These are phyloP conservation scores for Tachysurus vachellii DNA, from an alignment of 2,113 vertebrate genomes.

Conservation along the genomic window DNA sequence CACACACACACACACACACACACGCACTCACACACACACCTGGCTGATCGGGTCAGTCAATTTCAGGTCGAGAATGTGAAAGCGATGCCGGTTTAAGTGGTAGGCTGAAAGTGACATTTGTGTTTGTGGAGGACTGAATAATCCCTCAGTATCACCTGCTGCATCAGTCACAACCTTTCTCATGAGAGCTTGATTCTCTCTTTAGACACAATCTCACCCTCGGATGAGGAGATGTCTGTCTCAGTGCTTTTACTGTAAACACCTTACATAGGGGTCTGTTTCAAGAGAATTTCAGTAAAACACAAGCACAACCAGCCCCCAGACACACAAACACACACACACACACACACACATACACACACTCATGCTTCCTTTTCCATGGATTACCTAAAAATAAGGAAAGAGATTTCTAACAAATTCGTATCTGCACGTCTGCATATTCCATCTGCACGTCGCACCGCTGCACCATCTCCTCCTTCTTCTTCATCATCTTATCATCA, in stretches of 20 bases:
- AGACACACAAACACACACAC: conserved; percentile 1
- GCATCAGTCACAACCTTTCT: conserved; percentile 23
- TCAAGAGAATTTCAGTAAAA: neutral
- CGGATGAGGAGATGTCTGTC: conserved; percentile 9
- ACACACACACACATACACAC: neutral
- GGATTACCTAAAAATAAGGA: neutral
- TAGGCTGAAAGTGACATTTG: neutral
- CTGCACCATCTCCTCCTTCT: neutral
- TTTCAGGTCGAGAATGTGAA: conserved; percentile 30
- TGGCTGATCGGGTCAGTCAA: conserved; percentile 14
- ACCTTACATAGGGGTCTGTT: conserved; percentile 37
- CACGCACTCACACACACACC: neutral
- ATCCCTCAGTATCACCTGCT: conserved; percentile 24
- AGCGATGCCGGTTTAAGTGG: neutral
- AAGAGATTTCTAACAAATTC: neutral
- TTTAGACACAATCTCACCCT: neutral
- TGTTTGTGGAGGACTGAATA: conserved; percentile 21
- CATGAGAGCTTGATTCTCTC: conserved; percentile 23
- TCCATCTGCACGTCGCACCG: neutral
- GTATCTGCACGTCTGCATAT: too few relatives aligned
- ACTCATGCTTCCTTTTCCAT: neutral
- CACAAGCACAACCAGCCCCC: neutral
- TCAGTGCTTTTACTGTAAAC: conserved; percentile 35
- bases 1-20: neutral
- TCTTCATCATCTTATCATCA: neutral